Evolutionary conservation across 2,797 vertebrate genomes (phyloP), one percentile per base, ranked within the genome.

Genomic region (Heterohyrax brucei): DNA sequence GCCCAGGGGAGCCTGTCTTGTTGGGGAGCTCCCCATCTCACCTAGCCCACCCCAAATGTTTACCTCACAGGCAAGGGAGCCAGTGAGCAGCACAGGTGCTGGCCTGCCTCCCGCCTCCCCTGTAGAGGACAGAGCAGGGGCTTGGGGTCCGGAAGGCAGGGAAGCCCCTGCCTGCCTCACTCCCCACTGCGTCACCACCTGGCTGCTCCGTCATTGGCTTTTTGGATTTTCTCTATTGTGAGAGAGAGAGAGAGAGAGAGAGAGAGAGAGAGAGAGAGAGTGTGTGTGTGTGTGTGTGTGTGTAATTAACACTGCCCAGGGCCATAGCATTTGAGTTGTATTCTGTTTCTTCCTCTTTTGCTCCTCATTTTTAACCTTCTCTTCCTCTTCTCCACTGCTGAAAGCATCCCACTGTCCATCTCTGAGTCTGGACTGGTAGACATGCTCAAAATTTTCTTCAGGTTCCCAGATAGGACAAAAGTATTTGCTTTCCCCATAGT

Each of bases 301-400:
- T 56, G 2, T 14, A 56, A 56, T 7, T 12, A 53, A 53, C 64
- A 8, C 14, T 30, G 8, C 7, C 30, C 33, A 18, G 1, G 0
- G 33, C 39, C 61, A 1, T 61, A 0, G 0, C 10, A 5, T 72
- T 39, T 70, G 22, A 13, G 3, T 44, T 6, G 39, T 5, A 5
- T 53, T 72, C 9, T 1, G 39, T 44, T 39, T 44, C 14, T 14
- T 13, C n/a, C 50, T 62, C 30, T 24, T 46, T 39, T 88, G 70
- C 30, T 68, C 12, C 3, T 9, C 46, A n/a, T 53, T n/a, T 12
- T 56, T 56, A 56, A 56, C 48, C 53, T 10, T 5, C 12, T 9
- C 61, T 89, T 10, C 3, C 44, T 59, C 16, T 9, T 39, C n/a
- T 14, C 48, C 53, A 1, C 7, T 13, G 26, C n/a, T 50, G 66